Evolutionary conservation across 2,797 vertebrate genomes (phyloP).

Genomic region (Peromyscus eremicus): DNA sequence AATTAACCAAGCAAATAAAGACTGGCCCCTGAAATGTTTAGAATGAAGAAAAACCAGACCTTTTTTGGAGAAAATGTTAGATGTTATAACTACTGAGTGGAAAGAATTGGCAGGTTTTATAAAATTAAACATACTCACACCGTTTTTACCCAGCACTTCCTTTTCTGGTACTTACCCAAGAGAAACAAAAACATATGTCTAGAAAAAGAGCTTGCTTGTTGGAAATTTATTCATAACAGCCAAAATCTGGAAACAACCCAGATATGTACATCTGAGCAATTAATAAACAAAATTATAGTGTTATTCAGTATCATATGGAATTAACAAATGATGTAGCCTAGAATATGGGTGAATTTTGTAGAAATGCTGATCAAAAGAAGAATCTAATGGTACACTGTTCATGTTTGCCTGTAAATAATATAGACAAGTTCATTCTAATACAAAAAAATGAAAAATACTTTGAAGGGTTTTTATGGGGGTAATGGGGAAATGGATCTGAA

Average conservation of each 20-base stretch:
- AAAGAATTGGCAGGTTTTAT: constrained; percentile 71
- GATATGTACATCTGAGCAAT: not conserved
- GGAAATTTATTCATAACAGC: constrained; percentile 69
- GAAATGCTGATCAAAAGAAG: not conserved
- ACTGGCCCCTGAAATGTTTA: constrained; percentile 23
- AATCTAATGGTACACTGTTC: not conserved
- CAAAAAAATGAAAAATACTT: not conserved
- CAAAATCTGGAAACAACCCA: constrained; percentile 31
- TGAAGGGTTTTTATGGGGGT: not conserved
- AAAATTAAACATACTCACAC: constrained; percentile 63
- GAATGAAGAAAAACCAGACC: constrained; percentile 49
- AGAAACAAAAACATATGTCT: constrained; percentile 72
- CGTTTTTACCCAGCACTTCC: constrained; percentile 70
- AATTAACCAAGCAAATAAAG: constrained; percentile 57
- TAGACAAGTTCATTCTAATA: not conserved
- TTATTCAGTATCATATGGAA: not conserved
- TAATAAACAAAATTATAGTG: constrained; percentile 39
- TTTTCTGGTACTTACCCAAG: constrained; percentile 69
- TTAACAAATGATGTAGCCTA: not conserved
- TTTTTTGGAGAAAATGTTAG: constrained; percentile 69
- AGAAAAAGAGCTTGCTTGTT: constrained; percentile 66
- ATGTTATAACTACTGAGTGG: constrained; percentile 58
- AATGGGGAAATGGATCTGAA: not conserved
- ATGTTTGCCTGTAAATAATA: not conserved
- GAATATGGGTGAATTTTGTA: not conserved